Conservation (phyloP, 2,888 invertebrate species). For the Dione vanillae region DNA sequence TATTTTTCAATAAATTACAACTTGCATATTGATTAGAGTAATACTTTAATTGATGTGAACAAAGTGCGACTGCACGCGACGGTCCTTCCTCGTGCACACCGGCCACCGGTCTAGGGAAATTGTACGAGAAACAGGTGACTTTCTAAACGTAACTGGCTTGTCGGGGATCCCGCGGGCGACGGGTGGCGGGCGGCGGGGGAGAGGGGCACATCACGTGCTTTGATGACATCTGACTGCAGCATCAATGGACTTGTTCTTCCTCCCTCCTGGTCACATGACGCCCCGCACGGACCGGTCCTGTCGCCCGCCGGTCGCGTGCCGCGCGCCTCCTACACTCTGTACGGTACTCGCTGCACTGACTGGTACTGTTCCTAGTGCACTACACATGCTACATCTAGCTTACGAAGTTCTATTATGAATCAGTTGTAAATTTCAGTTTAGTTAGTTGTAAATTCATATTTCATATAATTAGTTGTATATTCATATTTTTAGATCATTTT, state of each 20-base stretch:
- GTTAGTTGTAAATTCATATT: too few species aligned
- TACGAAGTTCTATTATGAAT: too few species aligned
- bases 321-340: neutral
- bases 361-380: neutral
- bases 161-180: neutral
- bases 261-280: conserved; percentile 40
- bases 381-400: neutral
- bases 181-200: neutral
- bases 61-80: neutral
- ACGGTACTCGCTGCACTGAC: neutral
- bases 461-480: too few species aligned
- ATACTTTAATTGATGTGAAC: neutral
- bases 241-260: conserved; percentile 52
- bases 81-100: neutral
- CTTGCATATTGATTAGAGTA: neutral
- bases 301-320: neutral
- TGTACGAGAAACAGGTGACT: conserved; percentile 41
- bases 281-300: conserved; percentile 20
- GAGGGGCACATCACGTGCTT: conserved; percentile 29
- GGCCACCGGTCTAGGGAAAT: conserved; percentile 33
- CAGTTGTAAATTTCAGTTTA: too few species aligned
- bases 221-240: conserved; percentile 24
- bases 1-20: neutral
- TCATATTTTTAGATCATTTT: too few species aligned
- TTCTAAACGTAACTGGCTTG: conserved; percentile 40